These are phyloP conservation scores for Oncorhynchus mykiss DNA, from an alignment of 2,113 vertebrate genomes.

Conservation along the genomic window DNA sequence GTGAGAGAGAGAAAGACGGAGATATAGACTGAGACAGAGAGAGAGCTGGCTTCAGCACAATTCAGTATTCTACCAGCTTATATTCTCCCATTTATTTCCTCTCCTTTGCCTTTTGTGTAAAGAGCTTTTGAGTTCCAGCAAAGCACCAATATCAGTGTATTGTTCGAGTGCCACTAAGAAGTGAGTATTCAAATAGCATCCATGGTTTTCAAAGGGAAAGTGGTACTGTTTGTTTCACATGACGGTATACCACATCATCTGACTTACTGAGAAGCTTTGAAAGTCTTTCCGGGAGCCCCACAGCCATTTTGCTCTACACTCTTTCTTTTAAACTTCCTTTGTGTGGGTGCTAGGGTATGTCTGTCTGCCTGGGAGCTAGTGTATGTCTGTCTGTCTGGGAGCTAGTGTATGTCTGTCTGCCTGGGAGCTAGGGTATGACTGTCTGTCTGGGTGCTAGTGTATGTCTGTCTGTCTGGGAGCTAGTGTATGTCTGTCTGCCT, in stretches of 20 bases:
- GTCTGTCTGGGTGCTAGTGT: too few species aligned
- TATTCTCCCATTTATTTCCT: constrained; percentile 46
- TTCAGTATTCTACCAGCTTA: constrained; percentile 53
- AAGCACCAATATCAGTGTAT: constrained; percentile 50
- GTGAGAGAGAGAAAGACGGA: too few species aligned
- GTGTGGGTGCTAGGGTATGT: not conserved
- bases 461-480: too few species aligned
- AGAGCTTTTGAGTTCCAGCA: constrained; percentile 57
- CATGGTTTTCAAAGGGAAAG: constrained; percentile 34
- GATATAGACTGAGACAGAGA: not conserved
- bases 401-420: too few species aligned
- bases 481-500: too few species aligned
- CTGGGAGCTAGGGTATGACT: too few species aligned
- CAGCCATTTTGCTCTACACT: constrained; percentile 34
- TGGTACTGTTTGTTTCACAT: constrained; percentile 42
- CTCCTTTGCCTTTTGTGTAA: constrained; percentile 46
- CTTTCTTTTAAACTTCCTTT: not conserved
- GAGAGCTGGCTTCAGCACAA: constrained; percentile 58
- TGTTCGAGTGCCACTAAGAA: constrained; percentile 61
- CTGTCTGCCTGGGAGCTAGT: not conserved
- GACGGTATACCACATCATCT: constrained; percentile 32
- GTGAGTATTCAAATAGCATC: constrained; percentile 50
- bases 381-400: too few species aligned
- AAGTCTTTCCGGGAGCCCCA: constrained; percentile 34
- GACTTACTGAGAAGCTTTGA: constrained; percentile 30